phyloP scores from a whole-genome alignment of 2,113 vertebrate genomes.

The Antigone vipio region DNA sequence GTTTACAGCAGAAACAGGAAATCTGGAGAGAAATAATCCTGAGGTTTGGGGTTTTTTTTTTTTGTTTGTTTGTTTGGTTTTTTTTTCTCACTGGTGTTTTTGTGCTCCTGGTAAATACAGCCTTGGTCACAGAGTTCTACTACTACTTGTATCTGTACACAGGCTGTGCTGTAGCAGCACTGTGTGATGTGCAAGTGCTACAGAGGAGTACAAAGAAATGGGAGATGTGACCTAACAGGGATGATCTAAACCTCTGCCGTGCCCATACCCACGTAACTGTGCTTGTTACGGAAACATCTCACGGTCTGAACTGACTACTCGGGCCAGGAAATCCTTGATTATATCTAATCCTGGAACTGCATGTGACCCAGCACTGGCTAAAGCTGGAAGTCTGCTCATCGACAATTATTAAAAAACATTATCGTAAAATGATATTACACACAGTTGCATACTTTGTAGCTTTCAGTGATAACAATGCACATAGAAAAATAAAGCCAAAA shows the following conservation, averaged over 20 bases:
- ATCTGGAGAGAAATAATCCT: neutral
- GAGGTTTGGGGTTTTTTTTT: too few species aligned
- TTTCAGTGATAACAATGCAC: neutral
- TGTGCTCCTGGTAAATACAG: neutral
- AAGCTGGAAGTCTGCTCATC: neutral
- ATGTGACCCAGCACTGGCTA: neutral
- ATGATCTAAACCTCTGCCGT: constrained; percentile 32
- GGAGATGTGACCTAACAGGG: constrained; percentile 19
- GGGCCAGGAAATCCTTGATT: constrained; percentile 8
- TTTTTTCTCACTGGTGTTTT: neutral
- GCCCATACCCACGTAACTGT: neutral
- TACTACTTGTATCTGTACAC: neutral
- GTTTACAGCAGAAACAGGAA: neutral
- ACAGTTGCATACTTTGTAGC: neutral
- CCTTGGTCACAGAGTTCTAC: neutral
- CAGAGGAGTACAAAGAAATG: neutral
- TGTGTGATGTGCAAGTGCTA: neutral
- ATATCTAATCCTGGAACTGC: neutral
- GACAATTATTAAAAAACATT: neutral
- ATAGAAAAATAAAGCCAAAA: neutral
- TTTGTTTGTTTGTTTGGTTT: too few species aligned
- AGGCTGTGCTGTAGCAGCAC: neutral
- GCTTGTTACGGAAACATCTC: constrained; percentile 20
- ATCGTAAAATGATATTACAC: neutral
- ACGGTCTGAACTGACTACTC: neutral